Conservation (phyloP, 2,113 vertebrate species). For the Cichladusa arquata region DNA sequence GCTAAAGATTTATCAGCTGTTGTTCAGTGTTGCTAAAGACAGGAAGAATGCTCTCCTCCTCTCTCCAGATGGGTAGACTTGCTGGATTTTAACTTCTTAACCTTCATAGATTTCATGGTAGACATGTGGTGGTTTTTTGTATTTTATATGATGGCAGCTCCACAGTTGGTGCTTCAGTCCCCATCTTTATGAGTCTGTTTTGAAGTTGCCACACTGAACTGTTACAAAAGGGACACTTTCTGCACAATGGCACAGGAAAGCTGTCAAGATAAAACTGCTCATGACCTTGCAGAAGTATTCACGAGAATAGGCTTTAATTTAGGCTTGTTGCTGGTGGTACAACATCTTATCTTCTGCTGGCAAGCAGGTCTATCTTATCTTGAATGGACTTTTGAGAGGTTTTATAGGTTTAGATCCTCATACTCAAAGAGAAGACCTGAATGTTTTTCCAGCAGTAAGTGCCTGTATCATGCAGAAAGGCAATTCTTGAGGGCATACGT, state of each 20-base stretch:
- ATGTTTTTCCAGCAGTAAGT: neutral
- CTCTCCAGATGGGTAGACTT: constrained; percentile 40
- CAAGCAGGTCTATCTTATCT: neutral
- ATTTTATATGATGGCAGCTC: neutral
- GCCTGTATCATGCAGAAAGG: neutral
- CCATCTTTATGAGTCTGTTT: neutral
- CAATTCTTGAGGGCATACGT: neutral
- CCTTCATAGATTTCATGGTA: neutral
- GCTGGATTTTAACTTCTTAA: constrained; percentile 6
- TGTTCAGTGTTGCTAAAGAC: constrained; percentile 56
- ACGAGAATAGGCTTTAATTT: neutral
- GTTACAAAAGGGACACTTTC: neutral
- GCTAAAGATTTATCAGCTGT: constrained; percentile 67
- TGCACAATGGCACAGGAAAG: neutral
- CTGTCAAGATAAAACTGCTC: neutral
- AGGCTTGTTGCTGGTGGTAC: neutral
- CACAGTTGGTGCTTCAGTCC: neutral
- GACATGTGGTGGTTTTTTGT: neutral
- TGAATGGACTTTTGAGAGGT: neutral
- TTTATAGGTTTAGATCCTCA: neutral
- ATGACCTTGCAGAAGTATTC: neutral
- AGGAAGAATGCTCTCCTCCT: constrained; percentile 51
- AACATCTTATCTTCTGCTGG: neutral
- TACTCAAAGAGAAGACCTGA: neutral
- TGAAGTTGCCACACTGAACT: neutral